These are phyloP conservation scores for Nerophis ophidion DNA, from an alignment of 2,113 vertebrate genomes.

Conservation along the genomic window DNA sequence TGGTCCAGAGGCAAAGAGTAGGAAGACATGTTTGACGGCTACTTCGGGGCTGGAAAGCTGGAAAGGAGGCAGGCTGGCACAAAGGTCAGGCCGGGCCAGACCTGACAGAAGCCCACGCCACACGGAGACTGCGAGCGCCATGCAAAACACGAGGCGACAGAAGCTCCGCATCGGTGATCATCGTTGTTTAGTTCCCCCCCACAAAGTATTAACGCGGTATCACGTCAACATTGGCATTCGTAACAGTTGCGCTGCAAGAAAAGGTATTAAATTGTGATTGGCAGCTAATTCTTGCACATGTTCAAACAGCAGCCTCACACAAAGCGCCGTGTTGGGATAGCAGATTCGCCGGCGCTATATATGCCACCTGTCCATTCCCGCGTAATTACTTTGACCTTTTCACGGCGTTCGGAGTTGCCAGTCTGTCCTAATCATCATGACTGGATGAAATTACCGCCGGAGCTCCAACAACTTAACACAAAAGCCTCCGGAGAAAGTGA, in stretches of 20 bases:
- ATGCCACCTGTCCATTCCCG: slow-evolving; percentile 61
- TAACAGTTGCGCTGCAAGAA: slow-evolving; percentile 8
- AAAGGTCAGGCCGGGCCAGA: slow-evolving; percentile 57
- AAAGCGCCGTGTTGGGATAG: slow-evolving; percentile 37
- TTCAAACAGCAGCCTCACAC: slow-evolving; percentile 39
- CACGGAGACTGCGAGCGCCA: slow-evolving; percentile 56
- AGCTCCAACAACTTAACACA: slow-evolving; percentile 50
- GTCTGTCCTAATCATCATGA: slow-evolving; percentile 49
- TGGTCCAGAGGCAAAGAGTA: slow-evolving; percentile 10
- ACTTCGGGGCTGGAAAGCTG: slow-evolving; percentile 52
- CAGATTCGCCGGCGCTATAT: slow-evolving; percentile 39
- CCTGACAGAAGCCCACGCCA: slow-evolving; percentile 46
- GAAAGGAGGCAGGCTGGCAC: slow-evolving; percentile 33
- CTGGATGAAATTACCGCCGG: slow-evolving; percentile 48
- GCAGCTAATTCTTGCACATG: slow-evolving; percentile 51
- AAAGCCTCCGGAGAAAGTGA: slow-evolving; percentile 48
- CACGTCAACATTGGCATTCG: slow-evolving; percentile 10
- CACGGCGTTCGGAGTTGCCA: slow-evolving; percentile 42
- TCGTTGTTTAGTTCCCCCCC: slow-evolving; percentile 18
- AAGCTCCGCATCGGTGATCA: slow-evolving; percentile 8
- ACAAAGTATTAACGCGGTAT: slow-evolving; percentile 28
- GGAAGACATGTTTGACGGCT: slow-evolving; percentile 45
- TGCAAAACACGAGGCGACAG: slow-evolving; percentile 47
- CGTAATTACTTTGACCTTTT: slow-evolving; percentile 71
- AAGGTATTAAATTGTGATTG: slow-evolving; percentile 48